Evolutionary conservation across 2,888 invertebrate genomes (phyloP), one percentile per base, ranked within the genome.

Genomic region (Bellardia pandia): DNA sequence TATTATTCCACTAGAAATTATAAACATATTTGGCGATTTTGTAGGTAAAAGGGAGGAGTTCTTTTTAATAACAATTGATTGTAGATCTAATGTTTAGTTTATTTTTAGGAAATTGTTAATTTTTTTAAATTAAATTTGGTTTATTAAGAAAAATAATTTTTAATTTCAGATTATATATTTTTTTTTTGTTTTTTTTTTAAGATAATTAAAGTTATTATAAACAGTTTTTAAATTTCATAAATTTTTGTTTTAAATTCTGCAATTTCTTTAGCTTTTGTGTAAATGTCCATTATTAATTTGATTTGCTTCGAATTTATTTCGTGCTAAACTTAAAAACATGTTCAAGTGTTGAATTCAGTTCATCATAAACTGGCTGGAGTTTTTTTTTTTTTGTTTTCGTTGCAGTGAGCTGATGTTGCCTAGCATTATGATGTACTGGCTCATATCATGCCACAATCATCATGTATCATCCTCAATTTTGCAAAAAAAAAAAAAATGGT

Each of bases 331-430:
- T 7, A 42, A 66, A 74, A 37, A 68, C 48, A 68, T 66, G 64
- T 81, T 74, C 37, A 66, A 66, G 71, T 80, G 62, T 74, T 72
- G 30, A 56, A 75, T 74, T 66, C 7, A 66, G 23, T 75, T 81
- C 58, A 56, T 48, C 23, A 66, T 37, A 58, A 56, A 23, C 45
- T 40, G 16, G 4, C 56, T 66, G 16, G 14, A 64, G 8, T 33
- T 13, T 14, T 53, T 3, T 37, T 45, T 11, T 13, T 23, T 23
- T 23, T 23, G 23, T 23, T 23, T 23, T 23, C 1, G 23, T 23
- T 45, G 45, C 45, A 11, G 13, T 13, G 13, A 45, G 62, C 37
- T 37, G 6, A 33, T 60, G 60, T 13, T 13, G 56, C 45, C 11
- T 13, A 56, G 42, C 40, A 45, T 53, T 80, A 53, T 45, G 33